Conservation (phyloP, 2,797 vertebrate genomes). For the Onychomys arenicola region DNA sequence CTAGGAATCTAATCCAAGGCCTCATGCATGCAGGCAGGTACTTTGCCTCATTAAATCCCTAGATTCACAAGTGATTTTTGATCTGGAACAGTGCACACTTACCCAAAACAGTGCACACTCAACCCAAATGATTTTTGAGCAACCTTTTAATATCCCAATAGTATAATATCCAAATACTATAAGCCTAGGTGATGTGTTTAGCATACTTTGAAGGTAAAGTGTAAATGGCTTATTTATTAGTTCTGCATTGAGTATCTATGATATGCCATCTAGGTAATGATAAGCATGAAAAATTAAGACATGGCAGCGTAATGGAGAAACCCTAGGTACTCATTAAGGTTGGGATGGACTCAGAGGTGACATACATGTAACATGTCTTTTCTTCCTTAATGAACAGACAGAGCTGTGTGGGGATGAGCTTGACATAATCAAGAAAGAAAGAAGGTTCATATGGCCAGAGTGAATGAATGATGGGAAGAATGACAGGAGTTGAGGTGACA, state of each 20-base stretch:
- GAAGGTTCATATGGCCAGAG: background rate
- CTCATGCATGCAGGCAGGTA: background rate
- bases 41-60: background rate
- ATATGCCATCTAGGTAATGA: background rate
- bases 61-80: background rate
- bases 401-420: background rate
- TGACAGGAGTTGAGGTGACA: background rate
- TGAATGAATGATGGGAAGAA: background rate
- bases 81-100: background rate
- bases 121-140: background rate
- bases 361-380: background rate
- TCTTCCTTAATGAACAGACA: background rate
- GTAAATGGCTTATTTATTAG: background rate
- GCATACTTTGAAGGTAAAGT: background rate
- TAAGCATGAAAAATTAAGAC: background rate
- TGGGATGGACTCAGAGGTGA: background rate
- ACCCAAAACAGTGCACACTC: background rate
- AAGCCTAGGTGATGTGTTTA: background rate
- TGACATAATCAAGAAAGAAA: background rate
- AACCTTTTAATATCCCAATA: background rate
- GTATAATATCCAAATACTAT: background rate
- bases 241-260: background rate
- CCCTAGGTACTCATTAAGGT: background rate
- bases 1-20: background rate
- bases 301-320: background rate